Evolutionary conservation across 2,113 vertebrate genomes (phyloP).

Genomic region (Grammomys surdaster): DNA sequence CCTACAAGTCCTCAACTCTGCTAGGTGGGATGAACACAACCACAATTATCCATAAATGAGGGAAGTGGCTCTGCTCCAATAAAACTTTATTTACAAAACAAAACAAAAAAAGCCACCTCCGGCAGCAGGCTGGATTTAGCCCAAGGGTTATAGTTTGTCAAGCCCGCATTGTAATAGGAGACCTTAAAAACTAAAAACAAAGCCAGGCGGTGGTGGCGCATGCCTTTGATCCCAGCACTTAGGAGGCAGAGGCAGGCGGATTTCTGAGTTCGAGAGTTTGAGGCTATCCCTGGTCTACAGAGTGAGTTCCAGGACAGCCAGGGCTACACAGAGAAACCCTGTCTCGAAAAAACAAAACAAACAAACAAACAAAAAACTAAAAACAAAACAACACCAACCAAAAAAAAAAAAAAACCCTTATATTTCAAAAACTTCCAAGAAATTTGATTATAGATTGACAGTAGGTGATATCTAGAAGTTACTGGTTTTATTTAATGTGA

Average conservation of each 20-base stretch:
- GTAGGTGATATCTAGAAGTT: neutral
- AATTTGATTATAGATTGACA: constrained; percentile 8
- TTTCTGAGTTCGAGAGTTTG: no score
- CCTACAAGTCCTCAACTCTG: neutral
- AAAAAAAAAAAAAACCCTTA: neutral
- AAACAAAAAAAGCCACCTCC: neutral
- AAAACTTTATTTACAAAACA: constrained; percentile 44
- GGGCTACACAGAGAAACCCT: no score
- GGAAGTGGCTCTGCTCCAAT: neutral
- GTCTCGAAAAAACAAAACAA: no score
- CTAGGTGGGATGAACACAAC: neutral
- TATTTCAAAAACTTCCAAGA: constrained; percentile 25
- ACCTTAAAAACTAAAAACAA: constrained; percentile 15
- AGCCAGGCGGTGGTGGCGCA: no score
- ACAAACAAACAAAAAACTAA: no score
- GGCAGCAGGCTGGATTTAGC: neutral
- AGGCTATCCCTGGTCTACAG: no score
- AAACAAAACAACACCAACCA: neutral
- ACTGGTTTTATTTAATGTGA: constrained; percentile 19
- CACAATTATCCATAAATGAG: neutral
- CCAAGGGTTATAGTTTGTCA: neutral
- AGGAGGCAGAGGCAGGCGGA: no score
- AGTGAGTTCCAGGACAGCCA: no score
- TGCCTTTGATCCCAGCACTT: no score
- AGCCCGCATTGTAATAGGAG: neutral